phyloP scores from a whole-genome alignment of 2,113 vertebrate species.

The Balaeniceps rex region DNA sequence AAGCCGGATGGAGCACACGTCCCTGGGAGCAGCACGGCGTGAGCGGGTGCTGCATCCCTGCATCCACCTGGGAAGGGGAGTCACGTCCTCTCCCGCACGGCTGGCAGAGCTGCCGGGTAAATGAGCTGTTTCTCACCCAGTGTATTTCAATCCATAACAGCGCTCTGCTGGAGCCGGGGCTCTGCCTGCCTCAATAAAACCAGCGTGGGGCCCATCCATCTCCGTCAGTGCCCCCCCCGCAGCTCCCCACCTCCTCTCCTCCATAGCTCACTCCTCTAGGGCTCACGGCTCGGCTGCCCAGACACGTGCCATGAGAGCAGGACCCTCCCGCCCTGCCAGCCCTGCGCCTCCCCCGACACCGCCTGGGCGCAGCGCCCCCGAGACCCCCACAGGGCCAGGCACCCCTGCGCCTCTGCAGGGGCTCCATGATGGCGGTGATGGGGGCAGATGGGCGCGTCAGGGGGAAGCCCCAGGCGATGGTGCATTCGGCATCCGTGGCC shows the following conservation, averaged over 20 bases:
- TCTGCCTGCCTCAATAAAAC: not conserved
- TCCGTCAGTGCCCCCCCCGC: not conserved
- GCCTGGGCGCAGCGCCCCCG: not conserved
- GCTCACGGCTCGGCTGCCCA: rapidly evolving
- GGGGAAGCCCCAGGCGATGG: rapidly evolving
- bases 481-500: rapidly evolving
- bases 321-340: not conserved
- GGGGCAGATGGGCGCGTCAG: too few species aligned
- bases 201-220: not conserved
- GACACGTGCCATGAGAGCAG: not conserved
- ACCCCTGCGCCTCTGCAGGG: not conserved
- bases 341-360: rapidly evolving
- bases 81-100: not conserved
- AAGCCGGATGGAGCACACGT: not conserved
- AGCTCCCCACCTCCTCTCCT: not conserved
- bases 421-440: rapidly evolving
- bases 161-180: not conserved
- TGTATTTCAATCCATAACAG: not conserved
- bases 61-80: not conserved
- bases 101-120: not conserved
- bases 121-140: not conserved
- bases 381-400: too few species aligned
- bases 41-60: not conserved
- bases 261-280: not conserved
- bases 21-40: rapidly evolving